These are phyloP conservation scores for Mus spicilegus DNA, from an alignment of 2,113 vertebrate genomes.

Conservation along the genomic window DNA sequence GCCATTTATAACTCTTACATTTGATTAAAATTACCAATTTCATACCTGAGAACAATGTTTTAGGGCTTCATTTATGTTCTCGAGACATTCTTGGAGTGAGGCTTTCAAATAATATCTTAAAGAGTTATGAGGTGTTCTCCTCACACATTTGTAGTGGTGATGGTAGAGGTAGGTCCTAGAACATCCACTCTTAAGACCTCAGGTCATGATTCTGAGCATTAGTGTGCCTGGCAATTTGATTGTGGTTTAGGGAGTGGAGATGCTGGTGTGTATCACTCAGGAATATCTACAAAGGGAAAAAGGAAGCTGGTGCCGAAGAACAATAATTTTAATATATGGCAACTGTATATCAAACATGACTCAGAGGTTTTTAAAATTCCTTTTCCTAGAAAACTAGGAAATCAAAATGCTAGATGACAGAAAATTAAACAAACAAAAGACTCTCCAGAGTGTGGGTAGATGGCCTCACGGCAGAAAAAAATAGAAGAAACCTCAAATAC, in stretches of 20 bases:
- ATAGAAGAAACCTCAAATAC: neutral
- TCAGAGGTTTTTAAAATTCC: neutral
- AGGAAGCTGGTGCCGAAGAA: neutral
- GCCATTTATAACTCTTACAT: neutral
- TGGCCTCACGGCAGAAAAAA: neutral
- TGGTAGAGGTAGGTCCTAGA: neutral
- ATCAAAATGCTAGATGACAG: neutral
- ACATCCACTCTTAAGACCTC: neutral
- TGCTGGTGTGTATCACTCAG: too few relatives aligned
- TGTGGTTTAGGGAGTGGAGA: neutral
- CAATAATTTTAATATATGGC: neutral
- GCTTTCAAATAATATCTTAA: neutral
- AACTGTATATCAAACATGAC: neutral
- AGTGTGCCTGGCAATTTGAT: fast-evolving
- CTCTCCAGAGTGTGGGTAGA: too few relatives aligned
- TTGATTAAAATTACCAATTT: neutral
- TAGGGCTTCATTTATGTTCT: neutral
- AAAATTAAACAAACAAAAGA: neutral
- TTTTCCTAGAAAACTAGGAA: neutral
- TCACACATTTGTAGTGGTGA: neutral
- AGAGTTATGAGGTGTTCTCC: neutral
- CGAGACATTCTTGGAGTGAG: neutral
- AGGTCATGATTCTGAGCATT: neutral
- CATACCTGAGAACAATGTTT: neutral
- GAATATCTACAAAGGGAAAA: neutral